phyloP scores from a whole-genome alignment of 1,140 invertebrate species.

The Pseudomyrmex dendroicus region DNA sequence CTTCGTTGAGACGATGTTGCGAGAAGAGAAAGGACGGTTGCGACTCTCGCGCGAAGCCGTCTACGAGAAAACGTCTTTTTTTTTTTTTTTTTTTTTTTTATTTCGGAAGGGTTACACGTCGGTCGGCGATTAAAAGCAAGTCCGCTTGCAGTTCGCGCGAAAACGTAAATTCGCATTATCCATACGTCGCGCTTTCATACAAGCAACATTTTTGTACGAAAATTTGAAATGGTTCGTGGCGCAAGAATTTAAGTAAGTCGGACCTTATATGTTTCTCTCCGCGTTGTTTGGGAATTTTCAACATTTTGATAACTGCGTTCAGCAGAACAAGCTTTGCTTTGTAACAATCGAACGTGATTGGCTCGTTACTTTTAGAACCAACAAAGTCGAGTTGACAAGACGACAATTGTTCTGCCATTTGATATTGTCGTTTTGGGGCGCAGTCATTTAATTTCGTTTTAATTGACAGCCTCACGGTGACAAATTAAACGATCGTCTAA shows the following conservation, averaged over 20 bases:
- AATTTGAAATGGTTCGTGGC: neutral
- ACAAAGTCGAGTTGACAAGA: no score
- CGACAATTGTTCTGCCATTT: neutral
- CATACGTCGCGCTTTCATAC: neutral
- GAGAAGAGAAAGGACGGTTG: conserved; percentile 6
- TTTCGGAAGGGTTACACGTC: neutral
- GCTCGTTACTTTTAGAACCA: no score
- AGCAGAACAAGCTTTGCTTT: no score
- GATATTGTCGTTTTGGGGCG: neutral
- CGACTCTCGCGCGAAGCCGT: conserved; percentile 1
- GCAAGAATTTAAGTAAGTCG: neutral
- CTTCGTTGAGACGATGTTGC: neutral
- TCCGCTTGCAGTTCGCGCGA: neutral
- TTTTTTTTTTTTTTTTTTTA: conserved; percentile 48
- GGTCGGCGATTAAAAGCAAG: conserved; percentile 16
- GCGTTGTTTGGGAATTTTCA: neutral
- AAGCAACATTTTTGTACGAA: neutral
- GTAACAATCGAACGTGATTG: no score
- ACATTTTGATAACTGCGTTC: neutral
- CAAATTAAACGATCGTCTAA: neutral
- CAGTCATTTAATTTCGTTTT: neutral
- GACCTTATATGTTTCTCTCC: neutral
- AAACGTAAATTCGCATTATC: conserved; percentile 6
- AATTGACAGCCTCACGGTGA: neutral
- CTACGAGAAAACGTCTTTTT: conserved; percentile 37